phyloP scores from a whole-genome alignment of 92 coral and sea anemone genomes.

The Muricea muricata region DNA sequence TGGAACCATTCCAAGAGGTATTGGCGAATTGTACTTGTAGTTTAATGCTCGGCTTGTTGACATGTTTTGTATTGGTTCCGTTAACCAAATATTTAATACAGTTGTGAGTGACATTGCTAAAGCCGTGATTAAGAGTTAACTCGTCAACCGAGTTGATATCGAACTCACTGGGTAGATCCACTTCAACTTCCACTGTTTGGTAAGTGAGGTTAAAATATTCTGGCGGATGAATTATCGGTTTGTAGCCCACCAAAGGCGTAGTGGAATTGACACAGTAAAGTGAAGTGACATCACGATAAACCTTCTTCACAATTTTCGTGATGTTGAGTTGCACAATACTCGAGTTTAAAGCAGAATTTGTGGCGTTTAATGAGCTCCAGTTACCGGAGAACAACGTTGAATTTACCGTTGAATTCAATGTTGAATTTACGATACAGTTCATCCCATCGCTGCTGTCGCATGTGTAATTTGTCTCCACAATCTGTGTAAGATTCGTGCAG shows the following conservation, averaged over 20 bases:
- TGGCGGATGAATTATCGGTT: conserved; percentile 3
- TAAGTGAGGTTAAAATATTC: conserved; percentile 16
- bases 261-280: conserved; percentile 10
- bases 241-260: conserved; percentile 4
- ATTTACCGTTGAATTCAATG: conserved; percentile 45
- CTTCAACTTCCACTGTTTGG: conserved; percentile 15
- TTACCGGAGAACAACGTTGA: background rate
- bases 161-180: conserved; percentile 23
- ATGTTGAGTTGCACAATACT: background rate
- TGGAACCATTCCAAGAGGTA: conserved; percentile 75
- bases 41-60: background rate
- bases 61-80: conserved; percentile 11
- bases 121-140: background rate
- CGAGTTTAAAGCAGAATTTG: background rate
- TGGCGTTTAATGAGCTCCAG: background rate
- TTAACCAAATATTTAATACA: conserved; percentile 6
- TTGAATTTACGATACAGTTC: conserved; percentile 56
- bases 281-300: background rate
- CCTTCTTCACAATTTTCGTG: background rate
- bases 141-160: conserved; percentile 11
- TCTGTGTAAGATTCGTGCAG: conserved; percentile 22
- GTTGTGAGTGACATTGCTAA: background rate
- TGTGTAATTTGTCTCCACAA: conserved; percentile 38
- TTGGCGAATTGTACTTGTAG: conserved; percentile 35
- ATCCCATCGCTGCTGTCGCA: conserved; percentile 64